Conservation (phyloP, 2,113 vertebrate genomes). For the Brienomyrus longianalis region DNA sequence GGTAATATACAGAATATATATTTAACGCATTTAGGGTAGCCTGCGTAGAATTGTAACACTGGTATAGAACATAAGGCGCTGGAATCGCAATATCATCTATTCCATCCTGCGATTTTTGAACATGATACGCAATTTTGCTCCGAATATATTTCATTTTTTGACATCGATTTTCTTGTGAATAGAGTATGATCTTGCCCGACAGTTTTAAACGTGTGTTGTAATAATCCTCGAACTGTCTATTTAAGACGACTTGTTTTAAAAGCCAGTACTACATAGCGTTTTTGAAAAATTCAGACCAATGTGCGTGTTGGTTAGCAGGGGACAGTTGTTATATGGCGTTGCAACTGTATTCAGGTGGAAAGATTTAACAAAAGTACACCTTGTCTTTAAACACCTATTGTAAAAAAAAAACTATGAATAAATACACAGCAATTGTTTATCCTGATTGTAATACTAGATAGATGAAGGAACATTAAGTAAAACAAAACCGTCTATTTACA, state of each 20-base stretch:
- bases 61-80: not conserved
- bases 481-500: not conserved
- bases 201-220: not conserved
- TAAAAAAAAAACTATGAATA: not conserved
- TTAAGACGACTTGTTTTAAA: not conserved
- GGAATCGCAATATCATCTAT: not conserved
- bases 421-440: not conserved
- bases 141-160: not conserved
- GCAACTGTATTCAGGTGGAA: not conserved
- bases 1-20: not conserved
- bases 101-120: not conserved
- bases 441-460: not conserved
- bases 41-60: not conserved
- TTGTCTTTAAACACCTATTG: no score
- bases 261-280: not conserved
- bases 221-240: not conserved
- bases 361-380: no score
- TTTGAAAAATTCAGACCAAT: not conserved
- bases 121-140: not conserved
- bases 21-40: not conserved
- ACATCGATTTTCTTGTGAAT: not conserved
- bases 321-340: not conserved
- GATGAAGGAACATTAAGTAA: not conserved
- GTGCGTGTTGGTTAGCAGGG: not conserved
- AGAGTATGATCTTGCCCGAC: not conserved